Evolutionary conservation across 1,140 invertebrate species (phyloP).

Genomic region (Pomacea maculata): DNA sequence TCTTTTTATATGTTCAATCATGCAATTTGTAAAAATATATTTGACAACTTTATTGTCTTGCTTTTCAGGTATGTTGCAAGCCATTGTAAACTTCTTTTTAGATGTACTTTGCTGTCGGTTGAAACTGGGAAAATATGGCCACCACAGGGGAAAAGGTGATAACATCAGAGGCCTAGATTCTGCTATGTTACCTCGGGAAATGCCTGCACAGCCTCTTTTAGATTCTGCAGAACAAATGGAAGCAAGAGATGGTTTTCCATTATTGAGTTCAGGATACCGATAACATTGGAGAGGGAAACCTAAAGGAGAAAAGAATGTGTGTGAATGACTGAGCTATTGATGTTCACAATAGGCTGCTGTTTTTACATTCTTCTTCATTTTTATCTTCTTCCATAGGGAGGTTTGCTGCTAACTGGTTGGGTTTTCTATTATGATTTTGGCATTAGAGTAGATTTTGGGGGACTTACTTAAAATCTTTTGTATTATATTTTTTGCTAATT

Average conservation of each 20-base stretch:
- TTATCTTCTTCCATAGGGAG: too few relatives aligned
- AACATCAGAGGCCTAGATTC: background rate
- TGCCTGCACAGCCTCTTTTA: slow-evolving; percentile 12
- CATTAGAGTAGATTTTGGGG: too few relatives aligned
- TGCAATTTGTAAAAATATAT: background rate
- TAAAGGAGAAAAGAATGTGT: too few relatives aligned
- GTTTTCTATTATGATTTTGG: too few relatives aligned
- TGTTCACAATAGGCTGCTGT: too few relatives aligned
- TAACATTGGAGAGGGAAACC: background rate
- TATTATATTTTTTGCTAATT: too few relatives aligned
- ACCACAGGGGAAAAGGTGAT: background rate
- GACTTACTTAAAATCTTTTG: too few relatives aligned
- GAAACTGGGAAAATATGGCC: slow-evolving; percentile 45
- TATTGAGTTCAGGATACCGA: slow-evolving; percentile 11
- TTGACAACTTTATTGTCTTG: slow-evolving; percentile 1
- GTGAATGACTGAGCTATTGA: too few relatives aligned
- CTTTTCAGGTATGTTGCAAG: slow-evolving; percentile 52
- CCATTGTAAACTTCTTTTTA: slow-evolving; percentile 41
- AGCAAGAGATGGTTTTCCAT: slow-evolving; percentile 8
- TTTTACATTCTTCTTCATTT: too few relatives aligned
- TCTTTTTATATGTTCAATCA: background rate
- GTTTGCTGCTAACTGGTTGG: too few relatives aligned
- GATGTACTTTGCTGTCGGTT: slow-evolving; percentile 56
- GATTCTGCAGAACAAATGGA: slow-evolving; percentile 13
- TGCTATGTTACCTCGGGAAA: background rate